Conservation (phyloP, 35 echinoderm and acorn worm species). For the Apostichopus parvimensis region DNA sequence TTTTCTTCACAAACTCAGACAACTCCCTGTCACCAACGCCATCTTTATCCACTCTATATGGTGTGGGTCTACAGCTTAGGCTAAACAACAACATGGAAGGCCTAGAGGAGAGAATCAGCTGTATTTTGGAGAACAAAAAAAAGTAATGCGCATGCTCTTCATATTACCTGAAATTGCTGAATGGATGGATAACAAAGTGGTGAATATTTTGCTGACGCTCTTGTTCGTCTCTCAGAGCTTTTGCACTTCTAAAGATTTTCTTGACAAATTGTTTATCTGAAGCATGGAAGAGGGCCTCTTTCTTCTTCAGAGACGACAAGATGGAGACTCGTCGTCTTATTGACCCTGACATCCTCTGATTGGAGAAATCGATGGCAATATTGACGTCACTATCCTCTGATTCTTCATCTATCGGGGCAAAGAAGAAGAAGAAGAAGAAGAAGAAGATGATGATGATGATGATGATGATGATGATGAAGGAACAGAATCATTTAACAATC, state of each 20-base stretch:
- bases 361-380: background rate
- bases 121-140: too few species aligned
- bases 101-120: too few species aligned
- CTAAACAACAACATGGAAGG: too few species aligned
- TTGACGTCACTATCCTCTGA: slow-evolving; percentile 45
- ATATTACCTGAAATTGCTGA: slow-evolving; percentile 86
- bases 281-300: slow-evolving; percentile 77
- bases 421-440: background rate
- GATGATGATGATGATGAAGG: too few species aligned
- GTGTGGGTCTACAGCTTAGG: too few species aligned
- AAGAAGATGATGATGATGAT: background rate
- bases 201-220: slow-evolving; percentile 61
- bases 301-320: slow-evolving; percentile 31
- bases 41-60: too few species aligned
- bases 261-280: slow-evolving; percentile 84
- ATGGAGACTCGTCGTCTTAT: background rate
- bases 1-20: too few species aligned
- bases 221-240: slow-evolving; percentile 84
- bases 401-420: slow-evolving; percentile 18
- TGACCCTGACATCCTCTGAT: slow-evolving; percentile 2
- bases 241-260: slow-evolving; percentile 90
- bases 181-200: slow-evolving; percentile 91
- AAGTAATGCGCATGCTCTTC: background rate
- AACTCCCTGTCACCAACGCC: too few species aligned
- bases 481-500: too few species aligned